Percentiles rank a stretch among this genome's conserved stretches.
Evolutionary conservation across 2,797 vertebrate species (phyloP).

Genomic region (Remorina albescens): DNA sequence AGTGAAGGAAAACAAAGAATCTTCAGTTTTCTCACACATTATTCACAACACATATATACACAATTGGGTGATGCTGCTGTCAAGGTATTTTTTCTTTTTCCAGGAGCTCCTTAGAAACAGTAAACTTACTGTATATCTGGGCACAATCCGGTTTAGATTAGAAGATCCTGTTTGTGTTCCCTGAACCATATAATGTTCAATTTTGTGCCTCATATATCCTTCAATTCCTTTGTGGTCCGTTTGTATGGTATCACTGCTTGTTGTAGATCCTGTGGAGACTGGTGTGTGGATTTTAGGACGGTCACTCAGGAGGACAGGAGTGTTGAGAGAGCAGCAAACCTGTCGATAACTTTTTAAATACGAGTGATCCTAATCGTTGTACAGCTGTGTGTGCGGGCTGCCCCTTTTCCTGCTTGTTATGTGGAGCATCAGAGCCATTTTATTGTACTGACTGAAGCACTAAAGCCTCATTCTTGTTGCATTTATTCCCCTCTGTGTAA

Average conservation of each 20-base stretch:
- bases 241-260: background rate
- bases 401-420: no score
- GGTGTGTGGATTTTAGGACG: background rate
- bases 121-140: background rate
- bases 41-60: background rate
- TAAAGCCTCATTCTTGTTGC: no score
- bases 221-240: background rate
- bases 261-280: background rate
- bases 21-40: background rate
- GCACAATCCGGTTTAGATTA: background rate
- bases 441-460: no score
- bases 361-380: background rate
- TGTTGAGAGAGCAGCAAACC: background rate
- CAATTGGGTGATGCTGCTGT: background rate
- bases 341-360: background rate
- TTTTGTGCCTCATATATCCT: background rate
- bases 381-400: background rate
- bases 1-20: constrained; percentile 1
- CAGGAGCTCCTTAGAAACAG: background rate
- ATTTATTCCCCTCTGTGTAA: no score
- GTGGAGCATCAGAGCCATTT: no score
- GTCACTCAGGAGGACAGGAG: background rate
- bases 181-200: background rate
- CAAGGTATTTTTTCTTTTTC: background rate
- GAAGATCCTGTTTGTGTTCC: background rate